A percentile compares a stretch with the other conserved stretches of the same genome.
Evolutionary conservation across 1,140 invertebrate genomes (phyloP).

Genomic region (Drosophila burlai): DNA sequence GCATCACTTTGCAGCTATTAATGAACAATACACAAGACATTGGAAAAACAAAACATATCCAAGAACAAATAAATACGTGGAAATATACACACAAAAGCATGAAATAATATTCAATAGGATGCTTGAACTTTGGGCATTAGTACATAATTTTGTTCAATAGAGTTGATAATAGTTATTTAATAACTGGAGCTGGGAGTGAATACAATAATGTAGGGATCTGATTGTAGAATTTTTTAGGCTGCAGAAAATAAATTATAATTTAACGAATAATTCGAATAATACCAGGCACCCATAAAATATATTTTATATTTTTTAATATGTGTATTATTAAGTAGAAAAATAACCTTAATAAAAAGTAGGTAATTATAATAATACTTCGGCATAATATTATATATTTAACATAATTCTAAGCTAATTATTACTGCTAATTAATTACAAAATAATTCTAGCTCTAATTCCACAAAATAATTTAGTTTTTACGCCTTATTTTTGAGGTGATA

Average conservation of each 20-base stretch:
- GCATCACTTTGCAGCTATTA: slow-evolving; percentile 75
- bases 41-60: slow-evolving; percentile 34
- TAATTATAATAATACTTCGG: too few relatives aligned
- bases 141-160: neutral
- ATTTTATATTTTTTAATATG: neutral
- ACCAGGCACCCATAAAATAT: neutral
- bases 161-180: slow-evolving; percentile 9
- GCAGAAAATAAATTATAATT: neutral
- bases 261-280: neutral
- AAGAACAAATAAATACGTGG: slow-evolving; percentile 48
- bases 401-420: neutral
- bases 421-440: neutral
- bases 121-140: slow-evolving; percentile 43
- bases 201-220: neutral
- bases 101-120: slow-evolving; percentile 56
- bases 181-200: slow-evolving; percentile 1
- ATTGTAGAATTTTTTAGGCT: neutral
- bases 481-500: neutral
- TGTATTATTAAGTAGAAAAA: too few relatives aligned
- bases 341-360: too few relatives aligned
- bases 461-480: neutral
- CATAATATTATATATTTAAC: neutral
- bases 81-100: slow-evolving; percentile 30
- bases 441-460: neutral
- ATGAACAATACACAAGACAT: slow-evolving; percentile 44